Evolutionary conservation across 2,797 vertebrate species (phyloP).

Genomic region (Melanotaenia nigrans): DNA sequence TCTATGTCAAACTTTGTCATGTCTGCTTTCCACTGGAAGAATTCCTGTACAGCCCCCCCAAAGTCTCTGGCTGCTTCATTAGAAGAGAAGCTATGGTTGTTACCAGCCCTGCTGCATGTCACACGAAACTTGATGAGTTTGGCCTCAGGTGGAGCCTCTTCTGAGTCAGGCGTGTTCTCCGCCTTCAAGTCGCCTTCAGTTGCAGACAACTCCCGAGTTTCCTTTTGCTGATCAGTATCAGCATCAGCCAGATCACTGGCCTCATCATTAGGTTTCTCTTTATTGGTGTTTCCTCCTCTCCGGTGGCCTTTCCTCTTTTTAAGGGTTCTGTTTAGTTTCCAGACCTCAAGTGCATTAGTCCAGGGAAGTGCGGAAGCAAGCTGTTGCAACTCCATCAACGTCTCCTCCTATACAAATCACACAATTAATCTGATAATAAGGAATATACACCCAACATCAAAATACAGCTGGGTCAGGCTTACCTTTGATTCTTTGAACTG

Average conservation of each 20-base stretch:
- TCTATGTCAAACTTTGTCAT: constrained; percentile 99
- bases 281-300: constrained; percentile 69
- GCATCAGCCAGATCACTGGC: constrained; percentile 10
- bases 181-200: constrained; percentile 50
- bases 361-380: constrained; percentile 90
- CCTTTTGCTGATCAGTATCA: constrained; percentile 36
- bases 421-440: background rate
- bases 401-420: constrained; percentile 86
- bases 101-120: constrained; percentile 94
- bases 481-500: constrained; percentile 94
- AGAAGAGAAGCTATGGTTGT: constrained; percentile 94
- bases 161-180: constrained; percentile 39
- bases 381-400: constrained; percentile 88
- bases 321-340: constrained; percentile 89
- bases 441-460: background rate
- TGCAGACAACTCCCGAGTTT: constrained; percentile 28
- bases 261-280: constrained; percentile 52
- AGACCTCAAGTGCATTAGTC: constrained; percentile 88
- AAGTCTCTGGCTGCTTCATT: constrained; percentile 97
- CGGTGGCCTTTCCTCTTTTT: constrained; percentile 91
- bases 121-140: constrained; percentile 90
- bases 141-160: constrained; percentile 52
- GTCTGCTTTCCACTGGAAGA: constrained; percentile 98
- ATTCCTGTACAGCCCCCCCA: constrained; percentile 94
- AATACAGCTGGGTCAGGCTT: background rate